Evolutionary conservation across 2,797 vertebrate genomes (phyloP), one percentile per base, ranked within the genome.

Genomic region (Leptatherina wallacei): DNA sequence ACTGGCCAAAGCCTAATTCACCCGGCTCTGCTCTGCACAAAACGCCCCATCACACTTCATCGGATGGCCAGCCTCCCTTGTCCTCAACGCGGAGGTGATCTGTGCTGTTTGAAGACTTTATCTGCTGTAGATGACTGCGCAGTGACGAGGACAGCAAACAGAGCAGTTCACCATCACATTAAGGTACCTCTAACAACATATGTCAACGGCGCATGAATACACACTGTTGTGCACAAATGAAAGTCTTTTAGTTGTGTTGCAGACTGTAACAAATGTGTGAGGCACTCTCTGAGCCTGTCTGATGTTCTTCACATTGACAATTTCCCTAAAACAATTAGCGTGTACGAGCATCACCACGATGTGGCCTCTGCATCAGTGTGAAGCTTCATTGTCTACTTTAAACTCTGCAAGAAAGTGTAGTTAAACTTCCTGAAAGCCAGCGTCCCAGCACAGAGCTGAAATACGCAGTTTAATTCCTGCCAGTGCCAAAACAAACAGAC

Each of bases 11-110:
- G 83, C 49, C 86, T 68, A 0, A 84, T 82, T 1, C 79, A 49
- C 33, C 67, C 71, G 0, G 71, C 82, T 54, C 75, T 82, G 30
- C 60, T 59, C 36, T 80, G 80, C 73, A 79, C 69, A 13, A 89
- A 82, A 51, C 87, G 90, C 69, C 88, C 92, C 64, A 81, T 92
- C 75, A 85, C 81, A 10, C 81, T 92, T 66, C 84, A 91, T 13
- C 80, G 80, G 36, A 83, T 88, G 71, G 60, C 81, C 78, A 84
- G 89, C 64, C 78, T 89, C 4, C 81, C 88, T 72, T 82, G 81
- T 42, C 67, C 71, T 18, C 80, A 78, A 20, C 79, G 76, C 69
- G 66, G 73, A 74, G 92, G 91, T 47, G 91, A 87, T 8, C 73
- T 86, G 0, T 66, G 91, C 3, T 52, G 12, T 54, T 71, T 76